Conservation (phyloP, 2,888 invertebrate species). For the Chrysodeixis includens region DNA sequence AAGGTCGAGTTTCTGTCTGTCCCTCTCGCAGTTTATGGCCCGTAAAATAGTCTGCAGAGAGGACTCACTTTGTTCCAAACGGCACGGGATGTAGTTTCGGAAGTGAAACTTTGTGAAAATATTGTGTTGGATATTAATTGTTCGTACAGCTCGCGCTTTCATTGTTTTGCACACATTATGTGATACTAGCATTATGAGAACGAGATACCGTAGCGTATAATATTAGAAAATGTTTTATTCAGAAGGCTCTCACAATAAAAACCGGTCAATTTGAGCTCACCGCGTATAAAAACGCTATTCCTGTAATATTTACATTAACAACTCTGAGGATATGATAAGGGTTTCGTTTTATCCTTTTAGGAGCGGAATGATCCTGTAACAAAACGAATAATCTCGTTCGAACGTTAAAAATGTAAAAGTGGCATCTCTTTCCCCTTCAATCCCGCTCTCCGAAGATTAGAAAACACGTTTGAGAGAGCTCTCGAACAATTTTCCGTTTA, state of each 20-base stretch:
- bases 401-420: slow-evolving; percentile 73
- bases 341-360: slow-evolving; percentile 61
- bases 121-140: slow-evolving; percentile 82
- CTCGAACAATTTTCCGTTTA: slow-evolving; percentile 86
- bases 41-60: slow-evolving; percentile 79
- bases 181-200: slow-evolving; percentile 60
- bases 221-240: slow-evolving; percentile 64
- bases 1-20: slow-evolving; percentile 66
- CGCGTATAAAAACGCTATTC: slow-evolving; percentile 59
- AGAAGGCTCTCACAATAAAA: slow-evolving; percentile 61
- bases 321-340: slow-evolving; percentile 56
- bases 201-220: slow-evolving; percentile 53
- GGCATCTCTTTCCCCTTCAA: slow-evolving; percentile 68
- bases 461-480: slow-evolving; percentile 84
- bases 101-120: slow-evolving; percentile 82
- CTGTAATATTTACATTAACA: slow-evolving; percentile 65
- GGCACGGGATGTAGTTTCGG: slow-evolving; percentile 74
- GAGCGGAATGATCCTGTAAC: slow-evolving; percentile 56
- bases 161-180: slow-evolving; percentile 66
- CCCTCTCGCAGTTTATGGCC: slow-evolving; percentile 72
- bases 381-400: slow-evolving; percentile 66
- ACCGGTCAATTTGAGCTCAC: slow-evolving; percentile 58
- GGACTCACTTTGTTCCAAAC: slow-evolving; percentile 77
- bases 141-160: slow-evolving; percentile 68
- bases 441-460: slow-evolving; percentile 80